Evolutionary conservation across 2,113 vertebrate genomes (phyloP).

Genomic region (Callospermophilus lateralis): DNA sequence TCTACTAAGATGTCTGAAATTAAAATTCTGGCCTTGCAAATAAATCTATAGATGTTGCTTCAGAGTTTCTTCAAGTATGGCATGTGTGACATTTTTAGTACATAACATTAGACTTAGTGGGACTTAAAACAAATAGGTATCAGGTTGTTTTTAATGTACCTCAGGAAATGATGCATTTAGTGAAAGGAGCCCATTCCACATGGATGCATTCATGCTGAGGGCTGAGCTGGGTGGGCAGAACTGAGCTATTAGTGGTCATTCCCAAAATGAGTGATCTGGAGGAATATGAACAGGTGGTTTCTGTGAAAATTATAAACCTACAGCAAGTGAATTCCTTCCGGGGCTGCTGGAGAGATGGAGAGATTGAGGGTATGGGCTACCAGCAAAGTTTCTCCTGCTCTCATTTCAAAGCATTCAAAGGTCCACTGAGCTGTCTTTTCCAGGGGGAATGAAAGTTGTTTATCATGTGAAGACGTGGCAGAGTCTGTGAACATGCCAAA

Average conservation of each 20-base stretch:
- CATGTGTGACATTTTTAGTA: background rate
- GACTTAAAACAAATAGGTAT: background rate
- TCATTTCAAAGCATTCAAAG: background rate
- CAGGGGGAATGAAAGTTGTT: background rate
- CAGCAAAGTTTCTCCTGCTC: background rate
- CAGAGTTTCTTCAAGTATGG: background rate
- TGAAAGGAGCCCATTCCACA: too few relatives aligned
- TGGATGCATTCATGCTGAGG: background rate
- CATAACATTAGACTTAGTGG: too few relatives aligned
- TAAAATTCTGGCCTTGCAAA: background rate
- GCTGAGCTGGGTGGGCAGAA: background rate
- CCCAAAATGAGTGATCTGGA: background rate
- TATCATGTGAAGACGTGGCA: background rate
- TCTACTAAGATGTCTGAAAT: background rate
- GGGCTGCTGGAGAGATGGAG: background rate
- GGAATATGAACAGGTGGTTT: accelerated
- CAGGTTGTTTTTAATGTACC: too few relatives aligned
- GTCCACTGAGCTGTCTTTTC: background rate
- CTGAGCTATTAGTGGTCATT: background rate
- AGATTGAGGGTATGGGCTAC: background rate
- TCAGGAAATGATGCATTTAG: background rate
- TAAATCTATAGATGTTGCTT: background rate
- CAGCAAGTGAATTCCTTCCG: background rate
- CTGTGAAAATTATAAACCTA: too few relatives aligned
- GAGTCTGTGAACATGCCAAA: background rate